Evolutionary conservation across 2,888 invertebrate genomes (phyloP).

Genomic region (Parochlus steinenii): DNA sequence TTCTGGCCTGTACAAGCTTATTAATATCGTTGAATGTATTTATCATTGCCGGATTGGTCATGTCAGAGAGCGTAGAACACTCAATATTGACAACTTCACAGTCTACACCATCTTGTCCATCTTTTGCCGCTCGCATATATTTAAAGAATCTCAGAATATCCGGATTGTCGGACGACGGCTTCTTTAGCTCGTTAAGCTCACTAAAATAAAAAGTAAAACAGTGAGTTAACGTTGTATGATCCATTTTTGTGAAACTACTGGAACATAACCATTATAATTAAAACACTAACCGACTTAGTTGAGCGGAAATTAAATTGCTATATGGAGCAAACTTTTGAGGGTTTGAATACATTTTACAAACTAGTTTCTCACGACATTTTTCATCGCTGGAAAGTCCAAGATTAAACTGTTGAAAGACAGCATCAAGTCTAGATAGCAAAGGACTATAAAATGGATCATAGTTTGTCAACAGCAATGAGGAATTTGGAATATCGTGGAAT

Average conservation of each 20-base stretch:
- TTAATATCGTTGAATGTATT: conserved; percentile 77
- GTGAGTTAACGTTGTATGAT: not conserved
- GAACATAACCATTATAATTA: too few relatives aligned
- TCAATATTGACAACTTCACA: conserved; percentile 50
- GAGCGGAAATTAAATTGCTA: conserved; percentile 75
- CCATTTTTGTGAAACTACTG: too few relatives aligned
- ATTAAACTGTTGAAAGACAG: conserved; percentile 61
- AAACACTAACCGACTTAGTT: conserved; percentile 54
- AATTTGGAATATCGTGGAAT: conserved; percentile 73
- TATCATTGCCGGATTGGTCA: conserved; percentile 65
- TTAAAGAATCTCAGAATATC: conserved; percentile 77
- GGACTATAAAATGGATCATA: conserved; percentile 87
- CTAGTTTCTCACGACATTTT: conserved; percentile 62
- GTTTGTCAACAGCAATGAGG: conserved; percentile 63
- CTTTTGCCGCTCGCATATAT: conserved; percentile 79
- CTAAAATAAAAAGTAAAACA: conserved; percentile 31
- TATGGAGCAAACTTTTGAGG: conserved; percentile 81
- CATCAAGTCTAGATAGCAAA: conserved; percentile 62
- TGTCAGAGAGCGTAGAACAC: conserved; percentile 46
- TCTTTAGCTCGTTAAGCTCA: conserved; percentile 68
- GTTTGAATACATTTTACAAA: conserved; percentile 75
- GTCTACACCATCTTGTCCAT: conserved; percentile 65
- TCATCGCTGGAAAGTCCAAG: conserved; percentile 44
- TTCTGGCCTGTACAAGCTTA: conserved; percentile 68
- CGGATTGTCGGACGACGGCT: conserved; percentile 72